Base-by-base conservation (phyloP, 2,113 vertebrate species). In the Syngnathus scovelli region DNA sequence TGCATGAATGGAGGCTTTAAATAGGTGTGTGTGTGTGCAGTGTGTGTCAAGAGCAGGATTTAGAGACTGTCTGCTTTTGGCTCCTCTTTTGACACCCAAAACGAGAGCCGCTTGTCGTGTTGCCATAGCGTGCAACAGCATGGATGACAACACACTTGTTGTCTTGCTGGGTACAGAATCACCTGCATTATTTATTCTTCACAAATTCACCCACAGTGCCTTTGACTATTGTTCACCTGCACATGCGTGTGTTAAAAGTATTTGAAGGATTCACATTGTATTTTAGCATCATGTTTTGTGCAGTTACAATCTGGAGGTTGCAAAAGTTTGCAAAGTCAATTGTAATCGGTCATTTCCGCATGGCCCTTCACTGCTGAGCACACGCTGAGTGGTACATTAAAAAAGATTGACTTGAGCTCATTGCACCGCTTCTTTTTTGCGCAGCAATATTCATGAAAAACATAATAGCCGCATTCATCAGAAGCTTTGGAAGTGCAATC, bases 331-430 rank as follows among this genome's bases (percentile, higher is more conserved):
- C 52, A 27, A 27, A 55, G 4, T 11, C 52, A 55, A 27, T 27
- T 55, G 52, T 13, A 21, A 55, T 61, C 75, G 64, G 67, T 61
- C 63, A 67, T 77, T 55, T 79, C 72, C 81, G 74, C 61, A 71
- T 78, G 54, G 86, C 84, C 87, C 82, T 81, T 71, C 70, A 7
- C 49, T 78, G 84, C 83, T 83, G 84, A 77, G 78, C 82, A 72
- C 79, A 82, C 72, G 37, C 81, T 9, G 66, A 71, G 71, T 77
- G 84, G 52, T 21, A 55, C 23, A 86, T 86, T 89, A 84, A 88
- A 89, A 84, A 85, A 48, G 78, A 89, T 89, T 80, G 83, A 86
- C 83, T 82, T 82, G 66, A 85, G 86, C 86, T 83, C 85, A 78
- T 81, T 82, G 79, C 67, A 64, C 3, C 69, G 78, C 72, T 83